Percentiles rank a stretch among this genome's conserved stretches.
phyloP scores from a whole-genome alignment of 2,113 vertebrate genomes.

The Micromys minutus region DNA sequence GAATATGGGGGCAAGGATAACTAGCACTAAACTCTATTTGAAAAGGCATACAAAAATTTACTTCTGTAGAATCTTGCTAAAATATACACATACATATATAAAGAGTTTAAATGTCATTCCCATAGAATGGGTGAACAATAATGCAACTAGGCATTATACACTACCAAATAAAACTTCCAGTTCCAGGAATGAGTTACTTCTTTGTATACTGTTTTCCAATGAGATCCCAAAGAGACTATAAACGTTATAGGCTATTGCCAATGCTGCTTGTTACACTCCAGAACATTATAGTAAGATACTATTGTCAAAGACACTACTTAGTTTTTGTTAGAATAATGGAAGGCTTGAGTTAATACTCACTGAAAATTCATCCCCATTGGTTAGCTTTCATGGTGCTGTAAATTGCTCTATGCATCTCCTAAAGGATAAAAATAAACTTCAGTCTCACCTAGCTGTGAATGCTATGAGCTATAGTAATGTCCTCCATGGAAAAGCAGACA shows the following conservation, averaged over 20 bases:
- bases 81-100: neutral
- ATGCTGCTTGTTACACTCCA: neutral
- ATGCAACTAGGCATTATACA: neutral
- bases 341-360: neutral
- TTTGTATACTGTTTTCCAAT: neutral
- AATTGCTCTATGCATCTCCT: neutral
- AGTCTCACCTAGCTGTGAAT: neutral
- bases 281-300: neutral
- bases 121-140: neutral
- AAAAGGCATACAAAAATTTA: neutral
- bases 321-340: neutral
- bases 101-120: neutral
- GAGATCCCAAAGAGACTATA: neutral
- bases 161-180: neutral
- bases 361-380: neutral
- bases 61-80: neutral
- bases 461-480: neutral
- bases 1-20: neutral
- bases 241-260: neutral
- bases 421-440: neutral
- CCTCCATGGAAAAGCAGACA: neutral
- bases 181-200: neutral
- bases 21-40: neutral
- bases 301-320: neutral
- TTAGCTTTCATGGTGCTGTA: neutral